These are phyloP conservation scores for Hypsopygia costalis DNA, from an alignment of 2,888 invertebrate species.

Conservation along the genomic window DNA sequence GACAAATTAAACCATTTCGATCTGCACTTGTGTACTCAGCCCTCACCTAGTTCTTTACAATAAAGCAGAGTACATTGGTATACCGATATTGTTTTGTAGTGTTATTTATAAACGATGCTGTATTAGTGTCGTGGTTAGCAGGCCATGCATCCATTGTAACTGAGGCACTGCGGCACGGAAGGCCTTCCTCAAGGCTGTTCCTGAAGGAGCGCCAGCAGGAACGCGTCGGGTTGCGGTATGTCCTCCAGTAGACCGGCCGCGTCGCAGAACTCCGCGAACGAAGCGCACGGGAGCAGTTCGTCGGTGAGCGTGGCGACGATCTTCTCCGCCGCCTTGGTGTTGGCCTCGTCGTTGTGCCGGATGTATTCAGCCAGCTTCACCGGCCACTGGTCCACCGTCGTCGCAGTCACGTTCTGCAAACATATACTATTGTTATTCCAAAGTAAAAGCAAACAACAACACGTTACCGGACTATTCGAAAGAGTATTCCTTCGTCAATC, in stretches of 20 bases:
- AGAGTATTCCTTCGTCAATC: too few species aligned
- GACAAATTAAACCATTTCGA: slow-evolving; percentile 28
- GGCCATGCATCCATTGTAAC: slow-evolving; percentile 51
- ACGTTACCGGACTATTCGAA: too few species aligned
- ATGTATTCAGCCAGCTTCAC: slow-evolving; percentile 94
- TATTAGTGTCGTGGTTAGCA: slow-evolving; percentile 24
- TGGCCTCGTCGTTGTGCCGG: slow-evolving; percentile 94
- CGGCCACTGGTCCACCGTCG: slow-evolving; percentile 92
- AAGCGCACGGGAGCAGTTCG: slow-evolving; percentile 93
- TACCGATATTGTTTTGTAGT: too few species aligned
- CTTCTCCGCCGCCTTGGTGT: slow-evolving; percentile 93
- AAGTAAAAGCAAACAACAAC: not conserved
- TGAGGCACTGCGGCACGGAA: slow-evolving; percentile 46
- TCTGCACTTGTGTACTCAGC: slow-evolving; percentile 8
- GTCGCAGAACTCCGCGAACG: slow-evolving; percentile 96
- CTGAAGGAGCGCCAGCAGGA: slow-evolving; percentile 49
- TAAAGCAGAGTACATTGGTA: not conserved
- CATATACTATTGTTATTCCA: not conserved
- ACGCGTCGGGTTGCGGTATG: slow-evolving; percentile 82
- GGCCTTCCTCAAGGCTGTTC: slow-evolving; percentile 57
- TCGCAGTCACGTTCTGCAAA: slow-evolving; percentile 83
- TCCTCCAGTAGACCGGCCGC: slow-evolving; percentile 89
- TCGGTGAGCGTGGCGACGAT: slow-evolving; percentile 91
- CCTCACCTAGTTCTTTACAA: not conserved
- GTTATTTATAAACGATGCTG: not conserved